phyloP scores from a whole-genome alignment of 2,888 invertebrate species.

The Thymelicus acteon region DNA sequence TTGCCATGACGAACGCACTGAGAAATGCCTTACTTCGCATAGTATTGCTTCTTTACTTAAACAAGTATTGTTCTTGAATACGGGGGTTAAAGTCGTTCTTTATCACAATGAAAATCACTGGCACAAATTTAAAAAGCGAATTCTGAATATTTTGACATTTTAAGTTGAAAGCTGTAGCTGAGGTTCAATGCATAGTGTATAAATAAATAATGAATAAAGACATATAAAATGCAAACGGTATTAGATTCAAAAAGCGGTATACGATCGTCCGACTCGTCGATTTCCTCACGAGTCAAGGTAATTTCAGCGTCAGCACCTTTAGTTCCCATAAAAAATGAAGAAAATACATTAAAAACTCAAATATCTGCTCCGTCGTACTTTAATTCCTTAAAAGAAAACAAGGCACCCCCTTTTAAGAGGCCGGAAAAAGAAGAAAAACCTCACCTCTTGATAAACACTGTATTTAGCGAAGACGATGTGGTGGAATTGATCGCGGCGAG shows the following conservation, averaged over 20 bases:
- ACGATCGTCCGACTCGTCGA: constrained; percentile 16
- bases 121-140: neutral
- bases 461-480: constrained; percentile 62
- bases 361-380: constrained; percentile 73
- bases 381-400: constrained; percentile 65
- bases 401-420: constrained; percentile 65
- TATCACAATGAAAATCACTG: neutral
- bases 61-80: too few relatives aligned
- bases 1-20: too few relatives aligned
- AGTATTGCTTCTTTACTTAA: too few relatives aligned
- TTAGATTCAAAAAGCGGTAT: constrained; percentile 41
- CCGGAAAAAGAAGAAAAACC: constrained; percentile 56
- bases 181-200: neutral
- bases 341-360: constrained; percentile 51
- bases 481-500: constrained; percentile 62
- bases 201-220: neutral
- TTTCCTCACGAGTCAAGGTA: constrained; percentile 9
- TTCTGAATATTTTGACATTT: too few relatives aligned
- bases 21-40: too few relatives aligned
- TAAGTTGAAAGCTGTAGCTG: too few relatives aligned
- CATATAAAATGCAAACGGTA: constrained; percentile 43
- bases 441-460: constrained; percentile 55
- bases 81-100: too few relatives aligned
- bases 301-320: constrained; percentile 56
- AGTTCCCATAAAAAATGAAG: constrained; percentile 42